Percentiles rank a stretch among this genome's conserved stretches.
Evolutionary conservation across 2,113 vertebrate genomes (phyloP).

Genomic region (Phalacrocorax pelagicus): DNA sequence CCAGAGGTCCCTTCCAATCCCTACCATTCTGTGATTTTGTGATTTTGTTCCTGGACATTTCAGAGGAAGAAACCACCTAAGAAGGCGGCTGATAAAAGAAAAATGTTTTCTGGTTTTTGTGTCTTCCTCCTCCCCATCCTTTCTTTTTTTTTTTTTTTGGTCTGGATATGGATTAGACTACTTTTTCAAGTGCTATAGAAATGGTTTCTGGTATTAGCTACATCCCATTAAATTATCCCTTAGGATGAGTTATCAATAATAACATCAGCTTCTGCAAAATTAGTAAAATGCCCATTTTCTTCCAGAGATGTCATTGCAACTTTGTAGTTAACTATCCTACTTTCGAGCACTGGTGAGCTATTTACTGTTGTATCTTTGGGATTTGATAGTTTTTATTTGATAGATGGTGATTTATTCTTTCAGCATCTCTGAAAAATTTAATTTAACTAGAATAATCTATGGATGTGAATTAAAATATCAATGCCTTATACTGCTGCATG

Average conservation of each 20-base stretch:
- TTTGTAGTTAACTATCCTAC: neutral
- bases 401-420: neutral
- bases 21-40: too few species aligned
- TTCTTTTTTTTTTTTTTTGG: neutral
- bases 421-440: neutral
- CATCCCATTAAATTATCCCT: neutral
- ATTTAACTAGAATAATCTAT: neutral
- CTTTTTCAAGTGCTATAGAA: neutral
- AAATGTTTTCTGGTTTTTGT: neutral
- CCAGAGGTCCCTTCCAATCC: too few species aligned
- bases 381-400: neutral
- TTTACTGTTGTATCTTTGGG: neutral
- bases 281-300: conserved; percentile 11
- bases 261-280: neutral
- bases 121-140: neutral
- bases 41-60: neutral
- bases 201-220: neutral
- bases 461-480: neutral
- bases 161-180: neutral
- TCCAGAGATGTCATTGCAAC: neutral
- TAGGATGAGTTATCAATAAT: neutral
- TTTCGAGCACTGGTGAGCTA: neutral
- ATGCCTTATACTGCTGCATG: neutral
- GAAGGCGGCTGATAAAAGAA: neutral
- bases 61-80: neutral